These are phyloP conservation scores for Paratrypauchen microcephalus DNA, from an alignment of 2,797 vertebrate species.

Conservation along the genomic window DNA sequence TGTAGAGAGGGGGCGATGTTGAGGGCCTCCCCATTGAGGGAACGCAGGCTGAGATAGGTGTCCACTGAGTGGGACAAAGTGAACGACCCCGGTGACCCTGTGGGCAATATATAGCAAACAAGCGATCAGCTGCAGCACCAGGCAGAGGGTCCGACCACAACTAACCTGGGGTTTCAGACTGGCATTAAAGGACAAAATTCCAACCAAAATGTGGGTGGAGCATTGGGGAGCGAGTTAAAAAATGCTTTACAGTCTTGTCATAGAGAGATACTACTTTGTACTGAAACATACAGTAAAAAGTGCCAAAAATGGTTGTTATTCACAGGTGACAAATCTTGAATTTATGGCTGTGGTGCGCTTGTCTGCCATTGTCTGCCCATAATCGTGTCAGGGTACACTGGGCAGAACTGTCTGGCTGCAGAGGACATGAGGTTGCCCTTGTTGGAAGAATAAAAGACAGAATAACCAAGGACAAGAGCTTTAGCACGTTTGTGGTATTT, in stretches of 20 bases:
- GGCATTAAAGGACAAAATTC: conserved; percentile 11
- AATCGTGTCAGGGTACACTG: background rate
- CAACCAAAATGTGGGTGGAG: conserved; percentile 13
- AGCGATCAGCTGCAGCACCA: conserved; percentile 56
- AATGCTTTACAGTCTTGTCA: background rate
- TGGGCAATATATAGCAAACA: conserved; percentile 66
- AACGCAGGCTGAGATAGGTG: conserved; percentile 77
- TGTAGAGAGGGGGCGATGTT: conserved; percentile 78
- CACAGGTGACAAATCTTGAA: conserved; percentile 9
- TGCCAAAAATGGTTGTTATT: conserved; percentile 1
- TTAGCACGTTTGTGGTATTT: background rate
- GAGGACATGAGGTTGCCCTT: conserved; percentile 11
- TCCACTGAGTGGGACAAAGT: conserved; percentile 82
- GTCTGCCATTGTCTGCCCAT: conserved; percentile 1
- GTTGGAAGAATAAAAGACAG: background rate
- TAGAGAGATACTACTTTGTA: background rate
- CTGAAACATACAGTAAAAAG: background rate
- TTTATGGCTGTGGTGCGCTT: conserved; percentile 7
- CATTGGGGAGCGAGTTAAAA: conserved; percentile 12
- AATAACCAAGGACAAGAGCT: conserved; percentile 10
- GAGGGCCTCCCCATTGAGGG: conserved; percentile 80
- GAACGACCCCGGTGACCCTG: conserved; percentile 83
- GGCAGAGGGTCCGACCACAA: conserved; percentile 33
- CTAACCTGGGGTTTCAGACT: conserved; percentile 32
- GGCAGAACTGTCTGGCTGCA: background rate